Evolutionary conservation across 1,140 invertebrate species (phyloP), one percentile per base, ranked within the genome.

Genomic region (Drosophila albomicans): DNA sequence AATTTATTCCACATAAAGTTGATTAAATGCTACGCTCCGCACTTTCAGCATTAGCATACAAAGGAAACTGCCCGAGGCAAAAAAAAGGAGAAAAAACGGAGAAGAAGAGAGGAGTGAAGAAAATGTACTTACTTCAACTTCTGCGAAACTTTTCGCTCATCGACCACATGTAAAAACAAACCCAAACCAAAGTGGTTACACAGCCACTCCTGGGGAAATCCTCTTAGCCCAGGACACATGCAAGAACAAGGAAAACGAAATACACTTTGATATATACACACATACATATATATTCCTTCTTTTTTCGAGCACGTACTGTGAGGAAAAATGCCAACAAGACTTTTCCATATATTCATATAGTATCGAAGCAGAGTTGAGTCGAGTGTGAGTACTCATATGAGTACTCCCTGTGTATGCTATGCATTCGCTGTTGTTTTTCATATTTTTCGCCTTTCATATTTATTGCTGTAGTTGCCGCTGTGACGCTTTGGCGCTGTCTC

Each of bases 1-100:
- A 72, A 76, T 87, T 79, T 82, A 82, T 87, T 79, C 65, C 65
- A 66, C 76, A 82, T 79, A 82, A 82, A 86, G 79, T 86, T 86
- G 82, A 88, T 87, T 87, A 87, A 87, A 87, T 80, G 80, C 65
- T 69, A 54, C 43, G 32, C 69, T 52, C 10, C 13, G 11, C 69
- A 52, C 56, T 56, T 74, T 51, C 7, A 63, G 78, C 78, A 82
- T 84, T 87, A 82, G 76, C 79, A 82, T 74, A 66, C 43, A 62
- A 85, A 61, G 61, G 32, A 49, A 76, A 45, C 45, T 48, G 16
- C 13, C 13, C 54, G 43, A 66, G 45, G 54, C 28, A 38, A 79
- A 52, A 59, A 54, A 32, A 48, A 45, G 32, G 16, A 46, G 38
- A 49, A 13, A 49, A 15, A 69, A 25, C 20, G 3, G 20, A 3